phyloP scores from a whole-genome alignment of 2,113 vertebrate species.

The Lycaon pictus region DNA sequence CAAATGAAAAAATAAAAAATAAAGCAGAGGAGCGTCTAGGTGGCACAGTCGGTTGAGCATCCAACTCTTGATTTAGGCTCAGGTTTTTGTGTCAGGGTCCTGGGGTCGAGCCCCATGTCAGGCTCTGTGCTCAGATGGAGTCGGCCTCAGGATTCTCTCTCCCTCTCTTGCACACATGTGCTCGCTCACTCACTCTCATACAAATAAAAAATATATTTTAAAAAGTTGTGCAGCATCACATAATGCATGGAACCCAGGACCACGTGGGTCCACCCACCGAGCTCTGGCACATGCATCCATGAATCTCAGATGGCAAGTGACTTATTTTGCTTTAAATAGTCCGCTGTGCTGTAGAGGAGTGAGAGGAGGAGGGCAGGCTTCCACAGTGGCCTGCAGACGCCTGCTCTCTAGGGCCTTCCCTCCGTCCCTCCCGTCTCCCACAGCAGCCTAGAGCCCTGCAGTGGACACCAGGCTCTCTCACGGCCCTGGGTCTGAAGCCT shows the following conservation, averaged over 20 bases:
- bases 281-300: rapidly evolving
- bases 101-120: neutral
- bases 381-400: neutral
- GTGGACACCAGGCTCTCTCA: neutral
- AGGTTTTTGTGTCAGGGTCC: neutral
- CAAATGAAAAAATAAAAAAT: neutral
- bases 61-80: neutral
- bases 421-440: neutral
- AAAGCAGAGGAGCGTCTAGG: neutral
- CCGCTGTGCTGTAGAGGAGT: neutral
- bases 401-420: neutral
- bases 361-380: neutral
- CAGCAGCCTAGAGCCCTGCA: neutral
- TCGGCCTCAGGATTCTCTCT: neutral
- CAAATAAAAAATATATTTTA: neutral
- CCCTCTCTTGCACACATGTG: neutral
- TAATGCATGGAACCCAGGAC: neutral
- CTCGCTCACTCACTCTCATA: neutral
- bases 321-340: neutral
- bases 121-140: neutral
- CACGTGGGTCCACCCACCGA: neutral
- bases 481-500: neutral
- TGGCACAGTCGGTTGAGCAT: neutral
- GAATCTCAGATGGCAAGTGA: neutral
- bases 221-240: neutral